Evolutionary conservation across 2,888 invertebrate genomes (phyloP), one percentile per base, ranked within the genome.

Genomic region (Limnephilus marmoratus): DNA sequence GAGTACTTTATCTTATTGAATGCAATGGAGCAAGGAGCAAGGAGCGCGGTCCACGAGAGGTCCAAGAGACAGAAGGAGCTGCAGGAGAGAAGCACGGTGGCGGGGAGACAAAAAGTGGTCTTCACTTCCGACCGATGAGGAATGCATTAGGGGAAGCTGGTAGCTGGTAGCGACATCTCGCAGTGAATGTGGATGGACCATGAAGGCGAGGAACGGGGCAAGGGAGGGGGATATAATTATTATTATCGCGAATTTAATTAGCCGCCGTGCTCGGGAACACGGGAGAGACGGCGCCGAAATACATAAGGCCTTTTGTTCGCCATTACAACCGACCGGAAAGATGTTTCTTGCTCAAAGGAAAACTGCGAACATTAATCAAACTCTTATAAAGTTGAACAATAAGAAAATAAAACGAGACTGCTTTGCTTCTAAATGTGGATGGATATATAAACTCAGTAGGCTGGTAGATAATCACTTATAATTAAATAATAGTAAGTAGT

Each of bases 91-190:
- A 18, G 24, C 68, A 24, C 41, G 34, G 53, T 49, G 13, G 45
- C 41, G 37, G 18, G 81, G 68, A 34, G 37, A 80, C 92, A 93
- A 93, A 93, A 93, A 93, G 91, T 93, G 91, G 93, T 93, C 93
- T 34, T 68, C 90, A 92, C 93, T 93, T 93, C 93, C 93, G 93
- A 93, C 86, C 90, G 68, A 81, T 31, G 83, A 81, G 85, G 85
- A 83, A 89, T 90, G 88, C 91, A 85, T 82, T 90, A 81, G 90
- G 49, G 89, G 82, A 90, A 90, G 90, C 82, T 82, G 81, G 90
- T 49, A 15, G 81, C 82, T 45, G 29, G 86, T 18, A 53, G 53
- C 29, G 49, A 49, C 87, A 53, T 87, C 87, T 87, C 80, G 89
- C 89, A 37, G 68, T 68, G 81, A 41, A 41, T 83, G 41, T 12